Evolutionary conservation across 2,888 invertebrate genomes (phyloP), one percentile per base, ranked within the genome.

Genomic region (Scrobipalpa atriplicella): DNA sequence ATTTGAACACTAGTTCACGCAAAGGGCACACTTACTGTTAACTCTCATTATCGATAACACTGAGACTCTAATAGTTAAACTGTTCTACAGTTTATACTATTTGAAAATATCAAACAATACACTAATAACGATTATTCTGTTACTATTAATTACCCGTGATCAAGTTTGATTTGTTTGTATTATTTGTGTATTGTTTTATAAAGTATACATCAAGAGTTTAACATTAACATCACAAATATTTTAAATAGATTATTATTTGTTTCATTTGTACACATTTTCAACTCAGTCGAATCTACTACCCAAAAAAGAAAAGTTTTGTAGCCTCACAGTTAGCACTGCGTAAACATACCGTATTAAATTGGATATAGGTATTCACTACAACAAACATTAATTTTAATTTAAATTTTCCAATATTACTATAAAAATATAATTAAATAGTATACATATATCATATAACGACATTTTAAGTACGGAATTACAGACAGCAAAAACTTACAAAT

Each of bases 1-100:
- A 66, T 62, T 62, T 66, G 66, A 66, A 66, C 66, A 62, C 66
- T 62, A 21, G 19, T 54, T 54, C 54, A 54, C 54, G 21, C 54
- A 21, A 19, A 21, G 21, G 54, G 19, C 19, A 21, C 54, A 21
- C 10, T 54, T 54, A 54, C 18, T 47, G 47, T 47, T 47, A n/a
- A 47, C 47, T 47, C 47, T 47, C n/a, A 47, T 47, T 47, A 47
- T 47, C 47, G 18, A 18, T 54, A 54, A 54, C 54, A 54, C 54
- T 16, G 47, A 47, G 43, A 43, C n/a, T 47, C n/a, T 47, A 47
- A 47, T 47, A n/a, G 29, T 5, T 16, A 47, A 47, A 16, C 47
- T 47, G 47, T 47, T 47, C 16, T 47, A 47, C 47, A 47, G 47
- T n/a, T 47, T 13, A n/a, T 47, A 16, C n/a, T 43, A 13, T 43